A percentile compares a stretch with the other conserved stretches of the same genome.
Conservation (phyloP, 2,888 invertebrate species). For the Boloria selene region DNA sequence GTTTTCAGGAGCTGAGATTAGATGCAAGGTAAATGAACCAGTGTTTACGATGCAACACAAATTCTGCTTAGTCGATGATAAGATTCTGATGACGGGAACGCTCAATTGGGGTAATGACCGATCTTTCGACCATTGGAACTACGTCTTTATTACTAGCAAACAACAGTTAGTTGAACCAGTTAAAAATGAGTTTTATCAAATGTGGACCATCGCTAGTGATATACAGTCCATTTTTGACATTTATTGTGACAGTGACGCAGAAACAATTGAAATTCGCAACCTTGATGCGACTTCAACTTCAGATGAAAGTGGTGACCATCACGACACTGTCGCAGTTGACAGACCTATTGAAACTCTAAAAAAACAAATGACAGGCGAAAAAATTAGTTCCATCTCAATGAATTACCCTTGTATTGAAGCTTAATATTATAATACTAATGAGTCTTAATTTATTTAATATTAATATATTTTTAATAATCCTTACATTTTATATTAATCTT, state of each 20-base stretch:
- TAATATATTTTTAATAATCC: neutral
- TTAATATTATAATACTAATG: constrained; percentile 28
- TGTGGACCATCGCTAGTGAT: constrained; percentile 75
- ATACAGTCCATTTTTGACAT: constrained; percentile 41
- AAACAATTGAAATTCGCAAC: constrained; percentile 43
- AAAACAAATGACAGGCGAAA: constrained; percentile 52
- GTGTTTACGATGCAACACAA: constrained; percentile 88
- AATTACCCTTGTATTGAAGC: constrained; percentile 27
- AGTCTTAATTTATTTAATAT: constrained; percentile 20
- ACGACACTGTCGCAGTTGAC: constrained; percentile 26
- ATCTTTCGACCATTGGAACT: constrained; percentile 87
- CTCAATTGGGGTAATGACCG: constrained; percentile 89
- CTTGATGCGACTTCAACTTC: constrained; percentile 41
- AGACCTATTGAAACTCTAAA: constrained; percentile 40
- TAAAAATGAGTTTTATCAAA: constrained; percentile 81
- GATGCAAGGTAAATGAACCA: constrained; percentile 71
- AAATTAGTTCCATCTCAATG: constrained; percentile 29
- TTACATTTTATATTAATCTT: too few species aligned
- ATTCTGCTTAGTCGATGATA: constrained; percentile 86
- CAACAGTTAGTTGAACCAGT: constrained; percentile 79
- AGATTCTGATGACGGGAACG: constrained; percentile 86
- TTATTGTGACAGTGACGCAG: constrained; percentile 45
- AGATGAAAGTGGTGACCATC: constrained; percentile 42
- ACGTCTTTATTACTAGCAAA: constrained; percentile 84
- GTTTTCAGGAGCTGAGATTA: constrained; percentile 82